Evolutionary conservation across 64 coral and sea anemone species (phyloP), one percentile per base, ranked within the genome.

Genomic region (Orbicella faveolata): DNA sequence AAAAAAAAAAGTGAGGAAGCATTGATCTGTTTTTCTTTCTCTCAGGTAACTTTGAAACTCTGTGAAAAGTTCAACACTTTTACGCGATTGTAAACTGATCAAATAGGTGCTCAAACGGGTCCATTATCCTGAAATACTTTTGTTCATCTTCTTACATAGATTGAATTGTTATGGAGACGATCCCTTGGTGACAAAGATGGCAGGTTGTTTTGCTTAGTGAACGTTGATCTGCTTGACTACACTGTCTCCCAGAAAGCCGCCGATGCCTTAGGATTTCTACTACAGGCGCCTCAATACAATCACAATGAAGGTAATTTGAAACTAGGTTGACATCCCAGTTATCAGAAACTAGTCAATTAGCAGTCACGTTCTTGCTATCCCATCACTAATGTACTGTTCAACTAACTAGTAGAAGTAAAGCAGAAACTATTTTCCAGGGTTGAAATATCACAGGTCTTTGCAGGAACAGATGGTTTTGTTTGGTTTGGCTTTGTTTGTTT

Each of bases 131-230:
- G 13, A 64, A 15, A 18, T 35, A 19, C 8, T 51, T 48, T 0
- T 33, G 8, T 64, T 25, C 25, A 12, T 68, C 23, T 79, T 2
- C 16, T 0, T 89, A 52, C 48, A 0, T 69, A 96, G 94, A 89
- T 96, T 26, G 87, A 96, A 59, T 76, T 96, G 25, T 53, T 96
- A 19, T 96, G 94, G 94, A 90, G 94, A 54, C 90, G 94, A 63
- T 87, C 90, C 35, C 87, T 96, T 17, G 80, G 69, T 20, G 87
- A 96, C 75, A 74, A 64, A 0, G 81, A 89, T 33, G 80, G 80
- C 44, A 77, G 79, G 73, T 63, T 96, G 20, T 96, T 85, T 65
- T 96, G 94, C 75, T 62, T 96, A 63, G 87, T 87, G 39, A 96
- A 92, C 53, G 94, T 84, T 34, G 90, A 96, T 53, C 74, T 80